phyloP scores from a whole-genome alignment of 2,797 vertebrate genomes.

The Siniperca undulata region DNA sequence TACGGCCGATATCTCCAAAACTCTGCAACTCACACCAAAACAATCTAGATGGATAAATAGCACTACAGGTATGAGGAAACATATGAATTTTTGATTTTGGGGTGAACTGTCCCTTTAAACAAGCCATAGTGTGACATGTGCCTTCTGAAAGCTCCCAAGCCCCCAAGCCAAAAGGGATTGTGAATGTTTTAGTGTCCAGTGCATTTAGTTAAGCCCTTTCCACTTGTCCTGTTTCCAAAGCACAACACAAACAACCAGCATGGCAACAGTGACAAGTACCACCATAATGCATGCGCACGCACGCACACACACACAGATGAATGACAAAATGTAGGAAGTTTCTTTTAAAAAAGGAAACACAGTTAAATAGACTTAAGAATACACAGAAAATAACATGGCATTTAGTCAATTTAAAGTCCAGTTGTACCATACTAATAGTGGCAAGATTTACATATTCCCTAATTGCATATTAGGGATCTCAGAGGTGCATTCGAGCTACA shows the following conservation, averaged over 20 bases:
- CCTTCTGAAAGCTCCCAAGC: background rate
- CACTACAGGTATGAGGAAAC: too few relatives aligned
- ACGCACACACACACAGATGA: background rate
- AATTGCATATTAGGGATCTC: background rate
- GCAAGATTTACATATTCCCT: background rate
- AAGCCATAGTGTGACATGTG: background rate
- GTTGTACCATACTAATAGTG: background rate
- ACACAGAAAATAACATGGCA: background rate
- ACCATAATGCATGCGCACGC: background rate
- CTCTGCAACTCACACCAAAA: too few relatives aligned
- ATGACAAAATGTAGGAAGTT: background rate
- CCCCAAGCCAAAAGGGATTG: background rate
- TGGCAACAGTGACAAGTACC: conserved; percentile 9
- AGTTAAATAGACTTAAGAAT: background rate
- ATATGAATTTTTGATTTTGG: too few relatives aligned
- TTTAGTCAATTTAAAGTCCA: background rate
- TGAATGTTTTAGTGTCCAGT: conserved; percentile 25
- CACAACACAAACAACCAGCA: conserved; percentile 28
- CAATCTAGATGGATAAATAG: too few relatives aligned
- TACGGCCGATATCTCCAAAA: too few relatives aligned
- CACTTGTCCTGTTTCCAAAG: conserved; percentile 32
- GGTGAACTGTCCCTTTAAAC: background rate
- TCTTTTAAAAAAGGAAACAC: background rate
- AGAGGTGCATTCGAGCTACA: background rate
- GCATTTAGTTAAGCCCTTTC: conserved; percentile 23